These are phyloP conservation scores for Columbina picui DNA, from an alignment of 2,113 vertebrate species.

Conservation along the genomic window DNA sequence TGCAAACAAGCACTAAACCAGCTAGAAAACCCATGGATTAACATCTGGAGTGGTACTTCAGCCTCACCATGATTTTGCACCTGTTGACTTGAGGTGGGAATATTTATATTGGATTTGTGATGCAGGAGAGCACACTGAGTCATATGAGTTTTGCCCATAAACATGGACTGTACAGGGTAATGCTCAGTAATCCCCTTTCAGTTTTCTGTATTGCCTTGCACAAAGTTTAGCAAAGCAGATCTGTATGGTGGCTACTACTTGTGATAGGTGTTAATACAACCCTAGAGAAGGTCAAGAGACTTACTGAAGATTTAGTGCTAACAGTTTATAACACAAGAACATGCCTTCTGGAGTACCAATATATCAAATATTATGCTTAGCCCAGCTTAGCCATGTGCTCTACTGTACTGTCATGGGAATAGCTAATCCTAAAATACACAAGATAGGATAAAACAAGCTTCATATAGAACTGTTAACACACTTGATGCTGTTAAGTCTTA, in stretches of 20 bases:
- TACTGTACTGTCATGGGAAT: neutral
- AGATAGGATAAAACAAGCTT: neutral
- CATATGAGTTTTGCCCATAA: neutral
- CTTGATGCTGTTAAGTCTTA: neutral
- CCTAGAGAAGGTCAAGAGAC: neutral
- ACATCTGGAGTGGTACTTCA: neutral
- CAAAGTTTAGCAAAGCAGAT: neutral
- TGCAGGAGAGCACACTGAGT: neutral
- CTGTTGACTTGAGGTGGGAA: neutral
- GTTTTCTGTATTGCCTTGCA: neutral
- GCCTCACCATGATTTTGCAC: neutral
- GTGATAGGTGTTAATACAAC: neutral
- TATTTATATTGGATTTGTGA: neutral
- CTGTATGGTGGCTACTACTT: neutral
- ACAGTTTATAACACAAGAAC: neutral
- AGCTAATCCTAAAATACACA: neutral
- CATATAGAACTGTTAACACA: neutral
- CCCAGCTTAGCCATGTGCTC: rapidly evolving
- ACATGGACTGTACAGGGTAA: neutral
- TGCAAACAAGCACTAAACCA: neutral
- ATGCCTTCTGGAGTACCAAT: neutral
- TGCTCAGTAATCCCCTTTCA: neutral
- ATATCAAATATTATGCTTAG: neutral
- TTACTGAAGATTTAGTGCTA: neutral
- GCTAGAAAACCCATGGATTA: neutral